A percentile compares a stretch with the other conserved stretches of the same genome.
These are phyloP conservation scores for Perdita meconis DNA, from an alignment of 2,888 invertebrate species.

Conservation along the genomic window DNA sequence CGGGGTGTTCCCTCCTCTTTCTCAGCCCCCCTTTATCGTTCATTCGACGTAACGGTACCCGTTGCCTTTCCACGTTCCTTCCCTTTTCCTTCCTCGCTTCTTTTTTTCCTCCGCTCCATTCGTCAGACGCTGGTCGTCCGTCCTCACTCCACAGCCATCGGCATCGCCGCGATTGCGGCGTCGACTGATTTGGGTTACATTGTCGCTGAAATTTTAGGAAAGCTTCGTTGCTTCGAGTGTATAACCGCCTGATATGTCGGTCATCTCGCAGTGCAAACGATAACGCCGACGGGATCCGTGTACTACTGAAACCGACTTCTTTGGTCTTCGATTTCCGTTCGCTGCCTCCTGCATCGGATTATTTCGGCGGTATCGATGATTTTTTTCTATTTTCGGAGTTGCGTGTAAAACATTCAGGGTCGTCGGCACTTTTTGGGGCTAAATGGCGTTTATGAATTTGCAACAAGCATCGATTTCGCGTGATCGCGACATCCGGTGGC, in stretches of 20 bases:
- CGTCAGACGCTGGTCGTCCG: conserved; percentile 25
- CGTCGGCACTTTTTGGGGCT: too few relatives aligned
- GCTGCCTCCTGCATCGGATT: too few relatives aligned
- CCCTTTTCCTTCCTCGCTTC: conserved; percentile 33
- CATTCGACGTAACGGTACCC: conserved; percentile 27
- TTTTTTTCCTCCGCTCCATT: conserved; percentile 32
- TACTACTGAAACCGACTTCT: conserved; percentile 25
- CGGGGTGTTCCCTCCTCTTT: conserved; percentile 42
- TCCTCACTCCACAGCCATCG: conserved; percentile 57
- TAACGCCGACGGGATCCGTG: conserved; percentile 37
- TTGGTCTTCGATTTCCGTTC: conserved; percentile 18
- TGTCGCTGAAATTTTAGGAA: conserved; percentile 43
- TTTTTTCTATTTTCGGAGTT: neutral
- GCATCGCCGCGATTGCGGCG: conserved; percentile 61
- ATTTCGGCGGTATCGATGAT: neutral
- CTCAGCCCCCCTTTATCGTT: conserved; percentile 6
- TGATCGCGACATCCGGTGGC: too few relatives aligned
- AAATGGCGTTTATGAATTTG: conserved; percentile 51
- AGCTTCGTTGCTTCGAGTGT: neutral
- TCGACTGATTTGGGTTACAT: conserved; percentile 70
- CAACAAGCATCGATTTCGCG: conserved; percentile 41
- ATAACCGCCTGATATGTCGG: neutral
- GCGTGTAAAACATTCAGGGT: too few relatives aligned
- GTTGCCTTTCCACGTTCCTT: conserved; percentile 46
- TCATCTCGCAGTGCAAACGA: conserved; percentile 46